A percentile compares a stretch with the other conserved stretches of the same genome.
phyloP scores from a whole-genome alignment of 2,113 vertebrate genomes.

The Apteryx owenii region DNA sequence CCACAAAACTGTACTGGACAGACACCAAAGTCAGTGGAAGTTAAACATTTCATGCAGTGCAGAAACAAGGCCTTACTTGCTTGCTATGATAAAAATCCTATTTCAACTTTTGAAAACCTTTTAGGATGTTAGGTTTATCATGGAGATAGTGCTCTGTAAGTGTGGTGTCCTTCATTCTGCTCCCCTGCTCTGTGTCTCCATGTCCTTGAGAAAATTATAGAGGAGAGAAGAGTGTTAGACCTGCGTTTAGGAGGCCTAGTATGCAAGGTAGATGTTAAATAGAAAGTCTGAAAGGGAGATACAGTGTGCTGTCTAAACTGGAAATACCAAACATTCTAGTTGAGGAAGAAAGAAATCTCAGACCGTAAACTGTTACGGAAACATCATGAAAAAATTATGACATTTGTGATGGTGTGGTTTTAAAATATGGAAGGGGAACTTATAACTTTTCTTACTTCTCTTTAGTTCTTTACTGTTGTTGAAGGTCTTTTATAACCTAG shows the following conservation, averaged over 20 bases:
- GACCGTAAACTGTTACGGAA: neutral
- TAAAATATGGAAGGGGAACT: neutral
- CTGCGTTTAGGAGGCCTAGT: neutral
- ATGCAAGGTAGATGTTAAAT: neutral
- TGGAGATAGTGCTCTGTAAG: neutral
- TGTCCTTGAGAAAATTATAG: neutral
- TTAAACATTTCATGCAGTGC: neutral
- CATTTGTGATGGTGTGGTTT: neutral
- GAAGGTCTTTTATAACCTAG: neutral
- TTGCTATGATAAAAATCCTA: neutral
- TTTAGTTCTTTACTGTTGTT: neutral
- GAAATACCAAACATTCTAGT: neutral
- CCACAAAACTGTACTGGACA: neutral
- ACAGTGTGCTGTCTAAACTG: neutral
- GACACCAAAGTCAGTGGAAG: neutral
- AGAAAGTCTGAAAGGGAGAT: neutral
- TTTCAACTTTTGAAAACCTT: neutral
- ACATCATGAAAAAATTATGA: neutral
- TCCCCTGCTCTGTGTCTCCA: fast-evolving
- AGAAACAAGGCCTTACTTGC: neutral
- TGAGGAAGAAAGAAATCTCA: neutral
- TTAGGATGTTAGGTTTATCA: neutral
- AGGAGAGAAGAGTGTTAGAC: neutral
- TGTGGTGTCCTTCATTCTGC: neutral
- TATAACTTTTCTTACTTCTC: neutral